phyloP scores from a whole-genome alignment of 2,888 invertebrate genomes.

The Torymus auratus region DNA sequence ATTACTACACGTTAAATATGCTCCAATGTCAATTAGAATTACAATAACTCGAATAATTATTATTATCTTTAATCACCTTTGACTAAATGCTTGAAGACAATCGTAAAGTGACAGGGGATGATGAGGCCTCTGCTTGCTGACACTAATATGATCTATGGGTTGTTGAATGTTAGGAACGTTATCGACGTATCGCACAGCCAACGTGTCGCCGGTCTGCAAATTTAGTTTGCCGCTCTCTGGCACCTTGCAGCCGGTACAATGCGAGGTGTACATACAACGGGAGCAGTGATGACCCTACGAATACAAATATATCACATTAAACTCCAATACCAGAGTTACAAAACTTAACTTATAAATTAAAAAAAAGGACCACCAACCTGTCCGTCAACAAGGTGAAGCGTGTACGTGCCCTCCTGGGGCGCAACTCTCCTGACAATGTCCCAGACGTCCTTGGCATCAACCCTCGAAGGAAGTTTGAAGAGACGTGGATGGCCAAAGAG shows the following conservation, averaged over 20 bases:
- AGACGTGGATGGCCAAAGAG: constrained; percentile 80
- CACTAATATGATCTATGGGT: constrained; percentile 77
- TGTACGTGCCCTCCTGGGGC: constrained; percentile 77
- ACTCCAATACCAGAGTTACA: not conserved
- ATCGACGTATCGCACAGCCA: constrained; percentile 77
- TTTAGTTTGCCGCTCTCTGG: constrained; percentile 76
- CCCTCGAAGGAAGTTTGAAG: constrained; percentile 78
- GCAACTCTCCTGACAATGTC: constrained; percentile 77
- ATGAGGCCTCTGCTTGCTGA: constrained; percentile 77
- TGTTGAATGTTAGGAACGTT: constrained; percentile 73
- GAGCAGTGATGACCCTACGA: constrained; percentile 80
- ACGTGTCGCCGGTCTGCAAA: constrained; percentile 79
- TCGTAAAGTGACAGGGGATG: constrained; percentile 80
- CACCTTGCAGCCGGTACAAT: constrained; percentile 80
- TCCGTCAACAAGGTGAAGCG: constrained; percentile 79
- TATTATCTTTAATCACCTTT: constrained; percentile 73
- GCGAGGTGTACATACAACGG: constrained; percentile 79
- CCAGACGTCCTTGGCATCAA: constrained; percentile 78
- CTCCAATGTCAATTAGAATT: too few relatives aligned
- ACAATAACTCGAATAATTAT: too few relatives aligned
- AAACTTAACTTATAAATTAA: not conserved
- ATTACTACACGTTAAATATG: not conserved
- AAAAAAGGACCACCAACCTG: constrained; percentile 74
- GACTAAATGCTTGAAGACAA: constrained; percentile 82
- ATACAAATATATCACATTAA: constrained; percentile 30